Conservation (phyloP, 2,113 vertebrate genomes). For the Oriolus oriolus region DNA sequence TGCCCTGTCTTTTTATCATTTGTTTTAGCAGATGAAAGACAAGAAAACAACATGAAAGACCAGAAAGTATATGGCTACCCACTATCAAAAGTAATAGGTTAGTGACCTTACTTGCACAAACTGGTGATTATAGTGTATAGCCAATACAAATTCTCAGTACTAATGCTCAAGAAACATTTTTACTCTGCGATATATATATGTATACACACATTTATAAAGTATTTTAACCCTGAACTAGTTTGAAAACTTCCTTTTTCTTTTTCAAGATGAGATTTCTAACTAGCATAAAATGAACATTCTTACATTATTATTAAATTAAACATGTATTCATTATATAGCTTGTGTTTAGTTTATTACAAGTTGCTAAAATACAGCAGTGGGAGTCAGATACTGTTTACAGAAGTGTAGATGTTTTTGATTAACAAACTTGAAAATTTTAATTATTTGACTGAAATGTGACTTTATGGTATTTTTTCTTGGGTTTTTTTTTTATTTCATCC, state of each 20-base stretch:
- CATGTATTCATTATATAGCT: not conserved
- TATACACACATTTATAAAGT: not conserved
- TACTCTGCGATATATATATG: not conserved
- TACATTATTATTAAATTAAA: not conserved
- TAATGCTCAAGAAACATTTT: not conserved
- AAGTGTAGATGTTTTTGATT: not conserved
- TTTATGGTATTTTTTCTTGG: not conserved
- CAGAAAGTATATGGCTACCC: not conserved
- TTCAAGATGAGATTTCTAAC: not conserved
- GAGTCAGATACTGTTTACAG: not conserved
- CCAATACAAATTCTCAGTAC: not conserved
- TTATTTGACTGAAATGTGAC: not conserved
- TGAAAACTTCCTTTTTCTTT: not conserved
- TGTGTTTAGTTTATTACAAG: accelerated
- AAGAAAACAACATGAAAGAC: not conserved
- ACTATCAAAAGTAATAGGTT: not conserved
- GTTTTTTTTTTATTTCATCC: not conserved
- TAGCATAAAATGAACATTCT: not conserved
- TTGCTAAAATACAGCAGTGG: not conserved
- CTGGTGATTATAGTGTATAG: not conserved
- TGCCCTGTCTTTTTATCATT: not conserved
- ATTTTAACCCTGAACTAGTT: not conserved
- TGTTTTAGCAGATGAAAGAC: not conserved
- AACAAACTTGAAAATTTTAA: not conserved
- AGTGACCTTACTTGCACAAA: not conserved